phyloP scores from a whole-genome alignment of 1,140 invertebrate genomes.

The Lysiphlebus fabarum region DNA sequence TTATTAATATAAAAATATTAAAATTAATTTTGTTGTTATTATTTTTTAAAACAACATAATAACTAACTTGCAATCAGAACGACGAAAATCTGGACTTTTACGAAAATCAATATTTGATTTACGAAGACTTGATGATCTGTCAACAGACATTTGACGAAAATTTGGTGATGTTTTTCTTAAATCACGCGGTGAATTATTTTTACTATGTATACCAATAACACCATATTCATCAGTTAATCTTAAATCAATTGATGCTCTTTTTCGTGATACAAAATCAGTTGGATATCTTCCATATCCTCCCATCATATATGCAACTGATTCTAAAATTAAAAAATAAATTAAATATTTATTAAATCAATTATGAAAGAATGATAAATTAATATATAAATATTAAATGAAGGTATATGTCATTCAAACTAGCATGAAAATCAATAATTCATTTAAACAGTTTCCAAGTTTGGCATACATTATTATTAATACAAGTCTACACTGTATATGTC shows the following conservation, averaged over 20 bases:
- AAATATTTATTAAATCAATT: neutral
- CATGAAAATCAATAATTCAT: neutral
- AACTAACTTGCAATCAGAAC: slow-evolving; percentile 45
- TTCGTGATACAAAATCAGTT: slow-evolving; percentile 48
- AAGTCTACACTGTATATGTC: too few relatives aligned
- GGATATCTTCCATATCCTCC: slow-evolving; percentile 47
- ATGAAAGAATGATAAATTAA: neutral
- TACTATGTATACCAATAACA: slow-evolving; percentile 26
- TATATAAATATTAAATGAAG: neutral
- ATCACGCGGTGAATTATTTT: slow-evolving; percentile 43
- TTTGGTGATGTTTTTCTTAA: slow-evolving; percentile 45
- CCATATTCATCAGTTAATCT: slow-evolving; percentile 45
- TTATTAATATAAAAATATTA: slow-evolving; percentile 31
- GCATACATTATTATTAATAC: too few relatives aligned
- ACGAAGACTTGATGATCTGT: slow-evolving; percentile 40
- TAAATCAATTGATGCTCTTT: slow-evolving; percentile 49
- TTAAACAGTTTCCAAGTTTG: neutral
- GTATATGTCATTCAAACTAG: neutral
- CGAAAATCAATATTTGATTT: slow-evolving; percentile 51
- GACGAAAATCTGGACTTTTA: slow-evolving; percentile 49
- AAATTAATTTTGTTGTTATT: slow-evolving; percentile 4
- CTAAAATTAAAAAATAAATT: slow-evolving; percentile 10
- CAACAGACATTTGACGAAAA: slow-evolving; percentile 53
- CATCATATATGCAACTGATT: slow-evolving; percentile 18
- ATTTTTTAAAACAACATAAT: slow-evolving; percentile 1